Evolutionary conservation across 2,113 vertebrate species (phyloP).

Genomic region (Crotalus tigris): DNA sequence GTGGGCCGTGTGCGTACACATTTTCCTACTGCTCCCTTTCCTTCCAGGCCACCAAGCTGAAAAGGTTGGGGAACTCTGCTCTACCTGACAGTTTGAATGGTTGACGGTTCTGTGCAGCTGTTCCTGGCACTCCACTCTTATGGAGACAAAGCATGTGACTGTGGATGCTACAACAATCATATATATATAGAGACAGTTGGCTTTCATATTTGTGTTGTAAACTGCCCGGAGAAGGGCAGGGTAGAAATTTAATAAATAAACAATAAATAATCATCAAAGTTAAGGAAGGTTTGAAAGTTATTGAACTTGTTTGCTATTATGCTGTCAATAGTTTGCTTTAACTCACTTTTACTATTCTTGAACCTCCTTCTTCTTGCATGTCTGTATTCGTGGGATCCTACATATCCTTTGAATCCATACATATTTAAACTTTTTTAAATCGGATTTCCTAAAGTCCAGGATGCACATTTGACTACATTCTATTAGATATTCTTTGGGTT

Average conservation of each 20-base stretch:
- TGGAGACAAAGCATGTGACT: not conserved
- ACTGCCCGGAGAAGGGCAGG: not conserved
- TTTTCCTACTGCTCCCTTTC: no score
- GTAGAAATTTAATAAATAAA: not conserved
- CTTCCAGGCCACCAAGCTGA: no score
- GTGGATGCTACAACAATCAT: not conserved
- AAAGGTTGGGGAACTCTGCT: no score
- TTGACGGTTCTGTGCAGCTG: not conserved
- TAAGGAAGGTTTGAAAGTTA: not conserved
- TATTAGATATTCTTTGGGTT: not conserved
- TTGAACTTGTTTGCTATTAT: no score
- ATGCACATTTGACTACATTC: no score
- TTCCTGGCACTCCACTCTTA: not conserved
- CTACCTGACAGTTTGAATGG: not conserved
- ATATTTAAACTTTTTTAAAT: not conserved
- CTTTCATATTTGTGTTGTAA: not conserved
- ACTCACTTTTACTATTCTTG: not conserved
- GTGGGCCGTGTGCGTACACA: no score
- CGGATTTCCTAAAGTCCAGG: not conserved
- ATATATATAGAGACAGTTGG: not conserved
- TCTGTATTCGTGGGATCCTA: not conserved
- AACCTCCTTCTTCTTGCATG: not conserved
- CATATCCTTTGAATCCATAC: no score
- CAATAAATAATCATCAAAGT: not conserved
- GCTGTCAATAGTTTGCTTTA: not conserved